A percentile compares a stretch with the other conserved stretches of the same genome.
Conservation (phyloP, 2,797 vertebrate genomes). For the Poecilia velifera region DNA sequence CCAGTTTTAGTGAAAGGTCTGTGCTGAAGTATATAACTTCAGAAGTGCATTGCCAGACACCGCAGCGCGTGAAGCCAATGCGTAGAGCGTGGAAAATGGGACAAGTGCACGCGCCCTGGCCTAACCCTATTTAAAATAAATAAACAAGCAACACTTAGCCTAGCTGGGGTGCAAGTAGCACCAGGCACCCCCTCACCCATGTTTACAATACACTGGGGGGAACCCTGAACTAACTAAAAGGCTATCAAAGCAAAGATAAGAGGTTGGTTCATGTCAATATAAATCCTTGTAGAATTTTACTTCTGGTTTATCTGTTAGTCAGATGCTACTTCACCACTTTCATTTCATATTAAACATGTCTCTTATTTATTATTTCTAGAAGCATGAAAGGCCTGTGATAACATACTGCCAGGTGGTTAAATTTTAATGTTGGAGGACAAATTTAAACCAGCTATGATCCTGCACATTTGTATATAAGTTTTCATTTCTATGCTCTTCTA, state of each 20-base stretch:
- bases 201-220: no score
- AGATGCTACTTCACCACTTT: background rate
- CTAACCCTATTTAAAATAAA: no score
- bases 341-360: background rate
- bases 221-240: background rate
- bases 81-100: no score
- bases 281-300: background rate
- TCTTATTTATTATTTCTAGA: background rate
- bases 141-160: no score
- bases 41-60: no score
- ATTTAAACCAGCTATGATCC: background rate
- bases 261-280: background rate
- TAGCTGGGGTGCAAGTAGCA: no score
- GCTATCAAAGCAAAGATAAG: background rate
- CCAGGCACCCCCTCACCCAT: no score
- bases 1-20: no score
- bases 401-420: background rate
- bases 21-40: no score
- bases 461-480: slow-evolving; percentile 15
- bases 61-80: no score
- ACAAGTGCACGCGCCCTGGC: no score
- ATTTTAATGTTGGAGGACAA: background rate
- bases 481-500: slow-evolving; percentile 5
- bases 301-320: background rate
- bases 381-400: background rate